Conservation (phyloP, 2,888 invertebrate genomes). For the Trachelus tabidus region DNA sequence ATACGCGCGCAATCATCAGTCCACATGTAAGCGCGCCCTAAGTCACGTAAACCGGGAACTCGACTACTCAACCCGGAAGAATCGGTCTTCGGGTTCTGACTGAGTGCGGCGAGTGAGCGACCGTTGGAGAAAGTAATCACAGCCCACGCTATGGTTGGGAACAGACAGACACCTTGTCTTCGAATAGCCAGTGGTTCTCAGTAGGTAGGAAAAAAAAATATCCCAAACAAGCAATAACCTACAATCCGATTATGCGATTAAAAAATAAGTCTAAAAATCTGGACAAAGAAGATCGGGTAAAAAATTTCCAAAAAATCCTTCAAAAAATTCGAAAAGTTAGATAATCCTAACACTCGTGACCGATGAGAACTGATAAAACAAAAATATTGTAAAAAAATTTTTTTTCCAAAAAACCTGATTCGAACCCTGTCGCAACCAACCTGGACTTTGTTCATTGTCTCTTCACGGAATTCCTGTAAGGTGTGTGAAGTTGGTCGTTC, state of each 20-base stretch:
- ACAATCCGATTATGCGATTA: neutral
- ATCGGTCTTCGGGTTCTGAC: slow-evolving; percentile 43
- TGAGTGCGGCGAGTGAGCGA: slow-evolving; percentile 46
- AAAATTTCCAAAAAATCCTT: too few relatives aligned
- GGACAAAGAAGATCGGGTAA: neutral
- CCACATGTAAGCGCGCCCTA: neutral
- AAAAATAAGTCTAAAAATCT: neutral
- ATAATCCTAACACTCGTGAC: neutral
- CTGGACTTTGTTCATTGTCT: neutral
- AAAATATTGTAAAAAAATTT: too few relatives aligned
- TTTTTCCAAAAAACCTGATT: too few relatives aligned
- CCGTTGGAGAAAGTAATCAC: slow-evolving; percentile 58
- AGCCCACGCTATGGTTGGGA: slow-evolving; percentile 52
- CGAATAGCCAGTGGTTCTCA: slow-evolving; percentile 23
- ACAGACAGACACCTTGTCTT: slow-evolving; percentile 38
- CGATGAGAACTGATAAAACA: neutral
- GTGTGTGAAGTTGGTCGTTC: neutral
- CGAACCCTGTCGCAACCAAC: too few relatives aligned
- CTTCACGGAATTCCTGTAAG: neutral
- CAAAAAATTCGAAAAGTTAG: too few relatives aligned
- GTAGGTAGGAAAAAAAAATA: neutral
- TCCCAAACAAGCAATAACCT: neutral
- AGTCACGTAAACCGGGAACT: slow-evolving; percentile 7
- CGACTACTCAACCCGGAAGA: slow-evolving; percentile 48
- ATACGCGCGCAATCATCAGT: neutral